A percentile compares a stretch with the other conserved stretches of the same genome.
Evolutionary conservation across 2,113 vertebrate species (phyloP).

Genomic region (Symphodus melops): DNA sequence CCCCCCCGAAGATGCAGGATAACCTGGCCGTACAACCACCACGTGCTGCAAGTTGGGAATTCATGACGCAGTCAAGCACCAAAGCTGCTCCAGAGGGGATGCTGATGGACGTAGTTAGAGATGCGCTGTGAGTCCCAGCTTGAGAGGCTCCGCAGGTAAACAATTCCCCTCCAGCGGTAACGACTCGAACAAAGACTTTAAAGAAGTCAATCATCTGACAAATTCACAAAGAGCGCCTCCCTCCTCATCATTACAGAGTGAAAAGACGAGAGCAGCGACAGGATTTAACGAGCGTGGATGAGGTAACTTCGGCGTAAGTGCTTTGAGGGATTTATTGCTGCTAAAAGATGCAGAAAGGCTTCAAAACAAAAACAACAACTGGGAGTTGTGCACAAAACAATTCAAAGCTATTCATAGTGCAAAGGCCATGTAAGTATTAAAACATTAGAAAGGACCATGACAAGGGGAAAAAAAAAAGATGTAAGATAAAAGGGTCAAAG

Average conservation of each 20-base stretch:
- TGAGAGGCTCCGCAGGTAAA: conserved; percentile 26
- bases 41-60: conserved; percentile 33
- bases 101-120: conserved; percentile 46
- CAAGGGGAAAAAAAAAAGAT: background rate
- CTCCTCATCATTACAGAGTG: conserved; percentile 16
- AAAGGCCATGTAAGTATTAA: background rate
- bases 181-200: background rate
- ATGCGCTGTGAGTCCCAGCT: conserved; percentile 4
- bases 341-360: conserved; percentile 21
- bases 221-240: conserved; percentile 5
- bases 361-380: background rate
- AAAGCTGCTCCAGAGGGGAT: conserved; percentile 26
- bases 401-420: background rate
- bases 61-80: conserved; percentile 32
- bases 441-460: background rate
- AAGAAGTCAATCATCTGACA: conserved; percentile 43
- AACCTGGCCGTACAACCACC: background rate
- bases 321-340: conserved; percentile 14
- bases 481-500: too few relatives aligned
- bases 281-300: conserved; percentile 34
- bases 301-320: conserved; percentile 5
- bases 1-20: background rate
- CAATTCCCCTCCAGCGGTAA: conserved; percentile 22
- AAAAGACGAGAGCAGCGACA: conserved; percentile 11
- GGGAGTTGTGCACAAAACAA: background rate